Percentiles rank a stretch among this genome's conserved stretches.
Conservation (phyloP, 1,140 invertebrate species). For the Diuraphis noxia region DNA sequence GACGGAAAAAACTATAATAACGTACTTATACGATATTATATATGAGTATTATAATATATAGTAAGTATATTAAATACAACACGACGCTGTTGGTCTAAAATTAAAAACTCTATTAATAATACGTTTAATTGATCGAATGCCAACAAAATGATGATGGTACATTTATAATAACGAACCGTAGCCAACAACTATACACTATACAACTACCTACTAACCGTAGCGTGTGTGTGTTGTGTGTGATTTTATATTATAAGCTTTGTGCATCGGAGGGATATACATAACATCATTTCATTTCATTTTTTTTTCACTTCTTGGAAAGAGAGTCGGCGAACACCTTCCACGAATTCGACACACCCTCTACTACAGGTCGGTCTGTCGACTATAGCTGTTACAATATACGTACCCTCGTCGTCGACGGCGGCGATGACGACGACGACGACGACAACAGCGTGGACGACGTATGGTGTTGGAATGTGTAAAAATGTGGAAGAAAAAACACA, state of each 20-base stretch:
- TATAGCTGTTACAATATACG: background rate
- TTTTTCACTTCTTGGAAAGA: slow-evolving; percentile 26
- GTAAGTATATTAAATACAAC: slow-evolving; percentile 13
- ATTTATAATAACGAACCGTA: slow-evolving; percentile 50
- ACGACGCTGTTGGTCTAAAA: slow-evolving; percentile 39
- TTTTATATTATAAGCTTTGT: slow-evolving; percentile 21
- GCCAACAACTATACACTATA: slow-evolving; percentile 31
- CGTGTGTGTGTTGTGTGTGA: background rate
- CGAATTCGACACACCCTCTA: slow-evolving; percentile 43
- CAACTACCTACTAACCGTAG: background rate
- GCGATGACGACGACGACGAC: background rate
- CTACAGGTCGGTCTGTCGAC: background rate
- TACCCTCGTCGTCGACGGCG: background rate
- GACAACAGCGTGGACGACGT: slow-evolving; percentile 1
- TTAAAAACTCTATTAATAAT: slow-evolving; percentile 51
- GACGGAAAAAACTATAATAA: slow-evolving; percentile 19
- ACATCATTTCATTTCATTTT: slow-evolving; percentile 15
- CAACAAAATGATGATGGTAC: slow-evolving; percentile 46
- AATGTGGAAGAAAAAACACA: slow-evolving; percentile 48
- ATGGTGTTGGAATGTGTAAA: slow-evolving; percentile 48
- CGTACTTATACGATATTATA: background rate
- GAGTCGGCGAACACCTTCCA: slow-evolving; percentile 24
- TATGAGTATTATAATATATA: background rate
- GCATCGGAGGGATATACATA: slow-evolving; percentile 18
- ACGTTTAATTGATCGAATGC: slow-evolving; percentile 48